Evolutionary conservation across 2,113 vertebrate species (phyloP).

Genomic region (Ariopsis seemanni): DNA sequence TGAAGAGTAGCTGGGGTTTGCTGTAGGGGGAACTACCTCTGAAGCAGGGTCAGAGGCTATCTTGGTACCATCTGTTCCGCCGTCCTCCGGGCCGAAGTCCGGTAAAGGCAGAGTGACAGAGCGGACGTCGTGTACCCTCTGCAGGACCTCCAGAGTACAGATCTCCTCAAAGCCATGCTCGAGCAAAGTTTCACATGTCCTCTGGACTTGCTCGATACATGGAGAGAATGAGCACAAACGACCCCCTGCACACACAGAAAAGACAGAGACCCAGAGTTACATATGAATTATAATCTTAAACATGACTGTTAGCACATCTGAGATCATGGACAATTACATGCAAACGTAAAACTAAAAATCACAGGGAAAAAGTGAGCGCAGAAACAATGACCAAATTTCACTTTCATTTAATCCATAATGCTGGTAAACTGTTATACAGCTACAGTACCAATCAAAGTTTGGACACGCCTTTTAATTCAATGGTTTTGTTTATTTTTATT

Average conservation of each 20-base stretch:
- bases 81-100: slow-evolving; percentile 79
- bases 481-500: no score
- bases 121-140: slow-evolving; percentile 83
- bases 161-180: slow-evolving; percentile 84
- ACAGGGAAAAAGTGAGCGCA: background rate
- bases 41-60: slow-evolving; percentile 47
- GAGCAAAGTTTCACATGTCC: slow-evolving; percentile 81
- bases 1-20: slow-evolving; percentile 59
- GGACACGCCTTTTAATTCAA: no score
- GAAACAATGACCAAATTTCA: background rate
- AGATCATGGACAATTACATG: background rate
- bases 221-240: slow-evolving; percentile 95
- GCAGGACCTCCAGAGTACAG: slow-evolving; percentile 90
- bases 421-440: background rate
- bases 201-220: slow-evolving; percentile 95
- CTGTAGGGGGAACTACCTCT: slow-evolving; percentile 46
- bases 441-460: background rate
- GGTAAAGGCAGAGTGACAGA: slow-evolving; percentile 82
- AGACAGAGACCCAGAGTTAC: background rate
- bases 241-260: slow-evolving; percentile 75
- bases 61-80: slow-evolving; percentile 35
- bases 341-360: background rate
- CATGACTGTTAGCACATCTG: background rate
- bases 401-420: background rate
- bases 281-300: background rate